A percentile compares a stretch with the other conserved stretches of the same genome.
Conservation (phyloP, 2,888 invertebrate genomes). For the Sesamia inferens region DNA sequence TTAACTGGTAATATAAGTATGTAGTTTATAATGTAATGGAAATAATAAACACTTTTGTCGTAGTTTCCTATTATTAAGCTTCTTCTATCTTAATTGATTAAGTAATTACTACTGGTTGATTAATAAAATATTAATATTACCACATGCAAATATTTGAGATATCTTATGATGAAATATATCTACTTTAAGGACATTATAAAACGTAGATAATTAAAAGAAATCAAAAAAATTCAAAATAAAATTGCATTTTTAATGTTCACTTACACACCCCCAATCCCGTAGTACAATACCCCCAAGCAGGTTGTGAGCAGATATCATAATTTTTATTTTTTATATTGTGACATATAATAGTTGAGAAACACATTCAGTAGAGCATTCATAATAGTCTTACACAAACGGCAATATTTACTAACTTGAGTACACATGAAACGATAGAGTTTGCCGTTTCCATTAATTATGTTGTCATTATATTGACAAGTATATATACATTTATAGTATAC, state of each 20-base stretch:
- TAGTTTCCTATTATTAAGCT: conserved; percentile 90
- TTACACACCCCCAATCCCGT: conserved; percentile 70
- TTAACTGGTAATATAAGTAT: conserved; percentile 90
- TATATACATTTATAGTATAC: conserved; percentile 27
- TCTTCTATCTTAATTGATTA: conserved; percentile 90
- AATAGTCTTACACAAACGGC: conserved; percentile 84
- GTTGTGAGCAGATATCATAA: conserved; percentile 79
- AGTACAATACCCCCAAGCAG: conserved; percentile 61
- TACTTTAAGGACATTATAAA: conserved; percentile 91
- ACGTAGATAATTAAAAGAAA: conserved; percentile 91
- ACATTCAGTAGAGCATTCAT: conserved; percentile 48
- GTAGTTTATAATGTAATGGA: conserved; percentile 90
- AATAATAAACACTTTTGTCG: conserved; percentile 88
- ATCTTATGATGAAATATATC: conserved; percentile 91
- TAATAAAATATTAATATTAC: conserved; percentile 90
- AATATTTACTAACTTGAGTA: conserved; percentile 54
- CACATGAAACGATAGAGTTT: conserved; percentile 48
- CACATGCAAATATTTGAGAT: conserved; percentile 90
- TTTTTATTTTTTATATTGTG: conserved; percentile 86
- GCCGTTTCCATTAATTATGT: conserved; percentile 74
- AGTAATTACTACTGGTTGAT: conserved; percentile 89
- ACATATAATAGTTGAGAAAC: conserved; percentile 49
- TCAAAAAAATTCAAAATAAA: conserved; percentile 89
- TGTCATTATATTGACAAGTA: conserved; percentile 32
- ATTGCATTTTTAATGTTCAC: conserved; percentile 88